phyloP scores from a whole-genome alignment of 2,888 invertebrate genomes.

The Unio delphinus region DNA sequence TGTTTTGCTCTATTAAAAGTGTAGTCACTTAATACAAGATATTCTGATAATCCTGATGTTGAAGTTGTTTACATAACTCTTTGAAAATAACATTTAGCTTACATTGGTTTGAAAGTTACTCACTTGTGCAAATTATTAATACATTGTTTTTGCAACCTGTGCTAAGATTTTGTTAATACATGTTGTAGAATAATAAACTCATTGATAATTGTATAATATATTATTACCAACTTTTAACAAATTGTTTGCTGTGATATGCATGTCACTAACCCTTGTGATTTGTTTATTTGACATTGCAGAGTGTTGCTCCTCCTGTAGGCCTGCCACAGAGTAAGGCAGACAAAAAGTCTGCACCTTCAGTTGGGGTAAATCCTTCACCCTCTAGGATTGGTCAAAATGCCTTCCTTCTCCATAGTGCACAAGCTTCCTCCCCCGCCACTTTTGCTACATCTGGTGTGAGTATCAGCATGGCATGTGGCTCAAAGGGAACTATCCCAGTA shows the following conservation, averaged over 20 bases:
- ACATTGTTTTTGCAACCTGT: no score
- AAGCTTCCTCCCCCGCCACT: slow-evolving; percentile 46
- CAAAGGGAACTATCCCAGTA: not conserved
- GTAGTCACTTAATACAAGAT: no score
- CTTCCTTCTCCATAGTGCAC: slow-evolving; percentile 34
- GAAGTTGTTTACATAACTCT: no score
- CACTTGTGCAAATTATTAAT: no score
- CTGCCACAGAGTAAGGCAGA: slow-evolving; percentile 50
- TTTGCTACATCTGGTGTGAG: slow-evolving; percentile 42
- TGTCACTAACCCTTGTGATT: slow-evolving; percentile 1
- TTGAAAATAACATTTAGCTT: no score
- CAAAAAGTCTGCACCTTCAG: slow-evolving; percentile 55
- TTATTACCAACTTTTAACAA: slow-evolving; percentile 2
- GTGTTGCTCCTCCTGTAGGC: slow-evolving; percentile 43
- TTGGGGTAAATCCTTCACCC: slow-evolving; percentile 61
- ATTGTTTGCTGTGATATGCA: slow-evolving; percentile 1
- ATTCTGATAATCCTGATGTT: no score
- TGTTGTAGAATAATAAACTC: slow-evolving; percentile 12
- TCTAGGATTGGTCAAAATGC: slow-evolving; percentile 51
- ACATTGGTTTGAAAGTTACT: no score
- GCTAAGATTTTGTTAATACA: not conserved
- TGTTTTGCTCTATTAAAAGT: no score
- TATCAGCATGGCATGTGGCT: slow-evolving; percentile 23
- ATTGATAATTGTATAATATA: slow-evolving; percentile 5
- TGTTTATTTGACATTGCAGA: slow-evolving; percentile 29